Percentiles rank a stretch among this genome's conserved stretches.
Conservation (phyloP, 2,797 vertebrate genomes). For the Argyrosomus regius region DNA sequence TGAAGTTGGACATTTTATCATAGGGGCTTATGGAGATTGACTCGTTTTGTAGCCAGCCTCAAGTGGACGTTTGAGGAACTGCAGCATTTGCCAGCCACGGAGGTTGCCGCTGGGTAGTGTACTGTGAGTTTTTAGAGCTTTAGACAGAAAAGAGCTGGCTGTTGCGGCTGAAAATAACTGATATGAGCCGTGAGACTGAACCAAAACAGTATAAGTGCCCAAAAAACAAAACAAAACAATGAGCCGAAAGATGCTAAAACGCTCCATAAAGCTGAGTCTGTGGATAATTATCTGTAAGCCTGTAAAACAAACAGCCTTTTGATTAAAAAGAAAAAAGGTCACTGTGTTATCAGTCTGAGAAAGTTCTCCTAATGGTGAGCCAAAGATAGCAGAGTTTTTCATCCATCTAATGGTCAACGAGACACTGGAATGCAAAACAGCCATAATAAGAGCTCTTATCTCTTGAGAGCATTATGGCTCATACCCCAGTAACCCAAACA, state of each 20-base stretch:
- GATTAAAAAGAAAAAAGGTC: no score
- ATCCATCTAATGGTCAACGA: slow-evolving; percentile 1
- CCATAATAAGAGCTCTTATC: slow-evolving; percentile 46
- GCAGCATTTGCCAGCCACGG: no score
- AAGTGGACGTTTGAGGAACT: no score
- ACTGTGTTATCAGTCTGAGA: not conserved
- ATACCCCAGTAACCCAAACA: slow-evolving; percentile 28
- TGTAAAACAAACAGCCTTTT: not conserved
- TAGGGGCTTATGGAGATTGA: no score
- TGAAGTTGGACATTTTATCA: no score
- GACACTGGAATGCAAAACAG: slow-evolving; percentile 24
- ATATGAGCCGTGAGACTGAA: not conserved
- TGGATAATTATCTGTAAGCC: not conserved
- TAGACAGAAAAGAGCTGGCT: not conserved
- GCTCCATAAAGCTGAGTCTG: not conserved
- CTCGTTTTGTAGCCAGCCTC: no score
- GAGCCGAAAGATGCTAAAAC: not conserved
- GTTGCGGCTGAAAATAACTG: not conserved
- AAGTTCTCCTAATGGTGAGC: not conserved
- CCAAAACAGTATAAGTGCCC: not conserved
- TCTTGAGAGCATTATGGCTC: slow-evolving; percentile 9
- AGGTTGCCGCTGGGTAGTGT: not conserved
- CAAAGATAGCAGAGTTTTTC: not conserved
- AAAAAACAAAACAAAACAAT: not conserved
- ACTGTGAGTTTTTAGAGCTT: not conserved